phyloP scores from a whole-genome alignment of 2,113 vertebrate species.

The Gracilinanus agilis region DNA sequence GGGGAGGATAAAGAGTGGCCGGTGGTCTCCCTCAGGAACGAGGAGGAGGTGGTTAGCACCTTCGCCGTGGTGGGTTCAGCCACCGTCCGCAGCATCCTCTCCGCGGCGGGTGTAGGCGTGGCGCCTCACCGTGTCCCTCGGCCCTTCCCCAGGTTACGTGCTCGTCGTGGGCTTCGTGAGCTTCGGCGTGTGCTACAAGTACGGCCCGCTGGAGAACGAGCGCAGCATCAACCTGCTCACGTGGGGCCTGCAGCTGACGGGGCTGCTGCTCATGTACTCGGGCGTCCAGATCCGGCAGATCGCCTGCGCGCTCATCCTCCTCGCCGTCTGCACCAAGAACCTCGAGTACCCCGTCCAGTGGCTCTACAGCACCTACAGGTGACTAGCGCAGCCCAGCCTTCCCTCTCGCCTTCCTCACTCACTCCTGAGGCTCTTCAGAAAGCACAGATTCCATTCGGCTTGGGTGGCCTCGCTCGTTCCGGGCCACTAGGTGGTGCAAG shows the following conservation, averaged over 20 bases:
- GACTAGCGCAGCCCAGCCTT: conserved; percentile 72
- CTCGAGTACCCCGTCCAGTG: conserved; percentile 90
- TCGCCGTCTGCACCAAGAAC: conserved; percentile 91
- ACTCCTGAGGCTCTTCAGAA: no score
- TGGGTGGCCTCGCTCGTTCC: not conserved
- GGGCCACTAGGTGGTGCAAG: conserved; percentile 72
- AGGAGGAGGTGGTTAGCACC: conserved; percentile 17
- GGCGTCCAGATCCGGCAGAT: conserved; percentile 93
- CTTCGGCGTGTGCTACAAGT: conserved; percentile 94
- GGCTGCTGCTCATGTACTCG: conserved; percentile 90
- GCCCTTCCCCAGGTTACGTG: conserved; percentile 87
- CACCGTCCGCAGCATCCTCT: no score
- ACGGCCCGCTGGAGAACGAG: conserved; percentile 93
- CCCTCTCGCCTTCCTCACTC: not conserved
- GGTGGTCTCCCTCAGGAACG: not conserved
- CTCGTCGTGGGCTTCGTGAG: conserved; percentile 91
- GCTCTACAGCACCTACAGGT: conserved; percentile 84
- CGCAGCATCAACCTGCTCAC: conserved; percentile 95
- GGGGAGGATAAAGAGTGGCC: conserved; percentile 37
- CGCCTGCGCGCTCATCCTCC: conserved; percentile 88
- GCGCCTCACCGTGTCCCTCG: no score
- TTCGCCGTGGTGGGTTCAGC: no score
- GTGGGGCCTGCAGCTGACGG: conserved; percentile 94
- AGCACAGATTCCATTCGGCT: no score
- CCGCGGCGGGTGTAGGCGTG: no score